Percentiles rank a stretch among this genome's conserved stretches.
phyloP scores from a whole-genome alignment of 2,797 vertebrate genomes.

The Acropternis orthonyx region DNA sequence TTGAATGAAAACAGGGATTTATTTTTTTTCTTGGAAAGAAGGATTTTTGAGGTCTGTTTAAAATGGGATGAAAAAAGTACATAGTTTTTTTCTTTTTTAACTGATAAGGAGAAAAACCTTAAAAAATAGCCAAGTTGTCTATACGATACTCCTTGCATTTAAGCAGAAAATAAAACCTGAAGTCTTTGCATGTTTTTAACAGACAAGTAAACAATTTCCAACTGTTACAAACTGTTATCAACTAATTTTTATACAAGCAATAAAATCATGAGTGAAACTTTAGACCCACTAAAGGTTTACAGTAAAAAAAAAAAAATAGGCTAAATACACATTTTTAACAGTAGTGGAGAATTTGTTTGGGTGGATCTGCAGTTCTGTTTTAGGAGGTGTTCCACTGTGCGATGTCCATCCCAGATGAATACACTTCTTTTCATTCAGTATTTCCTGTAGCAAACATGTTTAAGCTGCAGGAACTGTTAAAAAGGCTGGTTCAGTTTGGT shows the following conservation, averaged over 20 bases:
- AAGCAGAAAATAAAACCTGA: neutral
- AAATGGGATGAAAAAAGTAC: neutral
- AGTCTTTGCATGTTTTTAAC: neutral
- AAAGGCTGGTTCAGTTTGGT: neutral
- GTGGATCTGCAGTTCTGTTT: neutral
- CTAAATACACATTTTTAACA: neutral
- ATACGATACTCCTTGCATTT: neutral
- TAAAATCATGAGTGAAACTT: neutral
- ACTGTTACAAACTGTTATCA: neutral
- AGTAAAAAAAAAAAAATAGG: neutral
- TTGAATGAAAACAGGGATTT: neutral
- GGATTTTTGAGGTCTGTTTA: neutral
- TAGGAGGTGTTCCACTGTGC: rapidly evolving
- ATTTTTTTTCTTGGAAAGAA: neutral
- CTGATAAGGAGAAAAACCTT: neutral
- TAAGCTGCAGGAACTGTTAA: neutral
- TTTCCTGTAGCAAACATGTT: neutral
- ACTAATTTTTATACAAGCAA: neutral
- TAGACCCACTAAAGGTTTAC: neutral
- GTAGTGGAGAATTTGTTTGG: neutral
- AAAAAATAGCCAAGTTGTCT: neutral
- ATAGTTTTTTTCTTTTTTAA: neutral
- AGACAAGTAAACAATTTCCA: neutral
- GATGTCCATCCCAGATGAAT: neutral
- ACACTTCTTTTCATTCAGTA: neutral